Percentiles rank a stretch among this genome's conserved stretches.
Evolutionary conservation across 2,888 invertebrate genomes (phyloP).

Genomic region (Ypsolopha scabrella): DNA sequence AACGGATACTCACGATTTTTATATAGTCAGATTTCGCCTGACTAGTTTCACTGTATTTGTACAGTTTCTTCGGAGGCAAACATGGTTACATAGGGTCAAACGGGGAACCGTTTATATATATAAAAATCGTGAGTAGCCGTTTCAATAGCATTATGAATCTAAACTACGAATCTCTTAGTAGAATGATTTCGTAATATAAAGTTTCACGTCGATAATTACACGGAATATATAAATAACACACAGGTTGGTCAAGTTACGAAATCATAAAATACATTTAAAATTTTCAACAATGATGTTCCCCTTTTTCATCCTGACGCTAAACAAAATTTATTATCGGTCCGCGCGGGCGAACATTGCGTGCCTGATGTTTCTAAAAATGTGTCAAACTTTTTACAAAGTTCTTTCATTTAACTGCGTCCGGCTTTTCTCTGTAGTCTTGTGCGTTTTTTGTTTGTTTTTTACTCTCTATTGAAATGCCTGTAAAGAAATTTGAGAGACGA

Average conservation of each 20-base stretch:
- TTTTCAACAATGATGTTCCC: conserved; percentile 63
- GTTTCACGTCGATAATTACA: conserved; percentile 10
- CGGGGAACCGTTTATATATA: no score
- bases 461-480: conserved; percentile 56
- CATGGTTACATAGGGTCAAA: no score
- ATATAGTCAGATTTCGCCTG: no score
- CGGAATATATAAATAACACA: conserved; percentile 6
- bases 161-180: no score
- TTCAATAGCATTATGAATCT: no score
- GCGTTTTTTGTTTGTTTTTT: conserved; percentile 58
- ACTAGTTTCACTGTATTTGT: no score
- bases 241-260: conserved; percentile 29
- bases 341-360: conserved; percentile 57
- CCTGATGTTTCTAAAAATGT: conserved; percentile 70
- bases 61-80: no score
- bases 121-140: no score
- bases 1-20: no score
- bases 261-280: conserved; percentile 51
- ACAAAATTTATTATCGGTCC: conserved; percentile 60
- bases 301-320: conserved; percentile 67
- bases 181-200: no score
- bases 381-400: conserved; percentile 69
- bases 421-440: conserved; percentile 59
- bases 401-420: conserved; percentile 64
- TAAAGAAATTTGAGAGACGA: conserved; percentile 44